A percentile compares a stretch with the other conserved stretches of the same genome.
Evolutionary conservation across 37 sponge, comb jelly and placozoan species (phyloP).

Genomic region (Aphrocallistes beatrix): DNA sequence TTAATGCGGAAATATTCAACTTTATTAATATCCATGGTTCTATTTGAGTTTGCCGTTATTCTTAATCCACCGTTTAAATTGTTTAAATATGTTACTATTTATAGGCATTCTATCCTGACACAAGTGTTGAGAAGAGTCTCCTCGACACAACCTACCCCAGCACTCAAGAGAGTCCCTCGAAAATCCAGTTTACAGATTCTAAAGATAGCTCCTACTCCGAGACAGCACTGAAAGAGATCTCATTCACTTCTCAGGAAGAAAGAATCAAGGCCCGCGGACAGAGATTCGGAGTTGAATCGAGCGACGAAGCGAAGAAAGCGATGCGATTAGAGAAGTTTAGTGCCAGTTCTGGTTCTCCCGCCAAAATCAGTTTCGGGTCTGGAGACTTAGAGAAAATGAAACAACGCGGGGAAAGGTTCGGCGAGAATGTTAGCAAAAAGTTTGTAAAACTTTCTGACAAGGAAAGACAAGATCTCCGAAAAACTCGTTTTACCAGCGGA

Average conservation of each 20-base stretch:
- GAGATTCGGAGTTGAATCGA: conserved; percentile 51
- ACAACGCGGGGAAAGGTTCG: conserved; percentile 63
- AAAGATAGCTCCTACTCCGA: too few species aligned
- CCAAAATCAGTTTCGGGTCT: background rate
- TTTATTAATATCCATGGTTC: too few species aligned
- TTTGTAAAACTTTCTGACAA: background rate
- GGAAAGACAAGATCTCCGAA: background rate
- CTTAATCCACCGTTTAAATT: too few species aligned
- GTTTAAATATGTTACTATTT: too few species aligned
- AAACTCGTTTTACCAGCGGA: background rate
- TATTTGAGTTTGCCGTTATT: too few species aligned
- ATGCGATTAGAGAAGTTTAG: conserved; percentile 53
- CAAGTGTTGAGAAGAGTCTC: too few species aligned
- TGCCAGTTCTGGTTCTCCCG: background rate
- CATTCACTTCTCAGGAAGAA: conserved; percentile 18
- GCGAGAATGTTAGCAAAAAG: conserved; percentile 26
- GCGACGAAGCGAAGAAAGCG: conserved; percentile 55
- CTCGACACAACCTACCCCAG: too few species aligned
- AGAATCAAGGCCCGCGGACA: conserved; percentile 29
- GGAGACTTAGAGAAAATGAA: conserved; percentile 43
- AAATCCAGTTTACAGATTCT: too few species aligned
- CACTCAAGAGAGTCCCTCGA: too few species aligned
- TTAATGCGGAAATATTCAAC: too few species aligned
- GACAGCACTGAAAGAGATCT: too few species aligned
- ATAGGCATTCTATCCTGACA: too few species aligned